These are phyloP conservation scores for Rhinolophus sinicus DNA, from an alignment of 2,113 vertebrate species.

Conservation along the genomic window DNA sequence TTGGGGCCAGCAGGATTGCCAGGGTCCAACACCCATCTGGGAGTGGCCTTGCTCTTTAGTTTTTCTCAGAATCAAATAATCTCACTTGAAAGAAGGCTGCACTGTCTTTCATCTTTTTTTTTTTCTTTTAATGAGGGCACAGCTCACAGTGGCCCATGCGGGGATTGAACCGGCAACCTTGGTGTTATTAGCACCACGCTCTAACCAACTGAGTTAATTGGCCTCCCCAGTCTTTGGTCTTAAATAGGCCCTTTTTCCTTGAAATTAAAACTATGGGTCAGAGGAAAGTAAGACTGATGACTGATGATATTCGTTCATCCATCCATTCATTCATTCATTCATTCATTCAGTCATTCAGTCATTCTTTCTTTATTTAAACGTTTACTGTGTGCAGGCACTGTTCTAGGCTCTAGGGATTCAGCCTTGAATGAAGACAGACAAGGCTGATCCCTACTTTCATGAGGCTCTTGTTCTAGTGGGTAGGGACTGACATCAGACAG, in stretches of 20 bases:
- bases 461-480: not conserved
- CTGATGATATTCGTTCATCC: not conserved
- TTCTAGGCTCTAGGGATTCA: conserved; percentile 18
- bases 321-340: not conserved
- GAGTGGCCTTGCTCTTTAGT: conserved; percentile 14
- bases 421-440: not conserved
- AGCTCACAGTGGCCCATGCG: too few relatives aligned
- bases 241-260: conserved; percentile 38
- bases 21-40: not conserved
- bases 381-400: not conserved
- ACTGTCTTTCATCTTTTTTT: not conserved
- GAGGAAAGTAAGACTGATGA: conserved; percentile 19
- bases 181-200: too few relatives aligned
- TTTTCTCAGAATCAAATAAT: conserved; percentile 65
- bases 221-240: not conserved
- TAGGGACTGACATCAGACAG: not conserved
- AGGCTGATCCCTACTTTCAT: not conserved
- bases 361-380: conserved; percentile 38
- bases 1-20: not conserved
- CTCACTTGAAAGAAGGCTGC: not conserved
- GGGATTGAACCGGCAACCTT: too few relatives aligned
- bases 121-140: too few relatives aligned
- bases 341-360: not conserved
- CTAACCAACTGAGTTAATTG: too few relatives aligned
- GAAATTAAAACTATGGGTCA: conserved; percentile 25